phyloP scores from a whole-genome alignment of 2,797 vertebrate species.

The Xerus rutilus region DNA sequence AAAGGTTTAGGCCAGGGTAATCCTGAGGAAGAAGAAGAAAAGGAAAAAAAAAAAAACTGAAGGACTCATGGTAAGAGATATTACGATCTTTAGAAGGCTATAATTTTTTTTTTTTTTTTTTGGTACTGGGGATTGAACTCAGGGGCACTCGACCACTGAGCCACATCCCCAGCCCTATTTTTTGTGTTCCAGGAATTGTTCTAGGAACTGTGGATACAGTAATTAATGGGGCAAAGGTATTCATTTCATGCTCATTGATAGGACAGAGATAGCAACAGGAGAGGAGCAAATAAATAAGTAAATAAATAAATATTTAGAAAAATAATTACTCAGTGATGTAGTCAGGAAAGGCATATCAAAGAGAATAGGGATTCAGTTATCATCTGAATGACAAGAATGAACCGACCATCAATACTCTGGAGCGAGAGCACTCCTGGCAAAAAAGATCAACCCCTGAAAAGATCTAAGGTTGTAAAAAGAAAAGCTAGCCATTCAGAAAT shows the following conservation, averaged over 20 bases:
- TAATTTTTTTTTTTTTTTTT: background rate
- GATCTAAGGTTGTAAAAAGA: background rate
- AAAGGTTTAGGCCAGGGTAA: background rate
- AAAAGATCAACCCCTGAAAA: background rate
- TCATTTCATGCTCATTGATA: background rate
- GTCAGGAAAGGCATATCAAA: background rate
- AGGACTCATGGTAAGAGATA: background rate
- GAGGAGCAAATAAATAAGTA: background rate
- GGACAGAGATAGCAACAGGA: background rate
- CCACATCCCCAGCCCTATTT: too few relatives aligned
- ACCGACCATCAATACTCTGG: background rate
- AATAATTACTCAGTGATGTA: background rate
- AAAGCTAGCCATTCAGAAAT: background rate
- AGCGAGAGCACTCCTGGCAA: background rate
- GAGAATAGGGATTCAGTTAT: background rate
- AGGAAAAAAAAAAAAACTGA: background rate
- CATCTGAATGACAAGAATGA: background rate
- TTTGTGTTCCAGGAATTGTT: background rate
- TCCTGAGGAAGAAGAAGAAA: background rate
- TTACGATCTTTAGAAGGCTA: background rate
- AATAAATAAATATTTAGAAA: background rate
- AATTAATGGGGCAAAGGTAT: background rate
- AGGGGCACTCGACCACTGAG: too few relatives aligned
- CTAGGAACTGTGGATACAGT: background rate
- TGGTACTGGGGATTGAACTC: too few relatives aligned